phyloP scores from a whole-genome alignment of 1,140 invertebrate genomes.

The Pinna nobilis region DNA sequence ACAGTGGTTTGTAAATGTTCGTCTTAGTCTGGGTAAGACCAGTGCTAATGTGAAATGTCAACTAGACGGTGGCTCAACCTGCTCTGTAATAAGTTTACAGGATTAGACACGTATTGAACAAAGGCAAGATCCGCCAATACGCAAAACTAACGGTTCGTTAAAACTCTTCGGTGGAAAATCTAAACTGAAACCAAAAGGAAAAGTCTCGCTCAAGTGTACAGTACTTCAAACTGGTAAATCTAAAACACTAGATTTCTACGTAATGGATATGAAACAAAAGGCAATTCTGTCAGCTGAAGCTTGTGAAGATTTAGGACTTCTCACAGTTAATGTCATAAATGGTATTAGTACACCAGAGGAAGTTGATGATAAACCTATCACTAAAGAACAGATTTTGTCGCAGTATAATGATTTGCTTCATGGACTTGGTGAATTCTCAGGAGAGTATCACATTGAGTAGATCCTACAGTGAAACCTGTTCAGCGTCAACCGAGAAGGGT shows the following conservation, averaged over 20 bases:
- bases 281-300: slow-evolving; percentile 4
- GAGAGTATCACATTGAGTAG: slow-evolving; percentile 56
- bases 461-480: slow-evolving; percentile 46
- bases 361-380: not conserved
- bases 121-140: too few relatives aligned
- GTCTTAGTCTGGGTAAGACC: not conserved
- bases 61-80: slow-evolving; percentile 24
- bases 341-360: not conserved
- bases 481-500: slow-evolving; percentile 55
- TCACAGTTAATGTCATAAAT: not conserved
- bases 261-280: slow-evolving; percentile 19
- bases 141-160: too few relatives aligned
- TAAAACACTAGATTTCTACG: not conserved
- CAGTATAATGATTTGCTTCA: slow-evolving; percentile 46
- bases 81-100: too few relatives aligned
- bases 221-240: not conserved
- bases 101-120: too few relatives aligned
- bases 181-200: not conserved
- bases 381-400: not conserved
- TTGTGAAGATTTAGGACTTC: too few relatives aligned
- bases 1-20: slow-evolving; percentile 13
- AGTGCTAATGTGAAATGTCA: slow-evolving; percentile 12
- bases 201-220: not conserved
- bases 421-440: slow-evolving; percentile 39
- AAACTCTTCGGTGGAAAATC: slow-evolving; percentile 16